Conservation (phyloP, 35 echinoderm and acorn worm genomes). For the Hemicentrotus pulcherrimus region DNA sequence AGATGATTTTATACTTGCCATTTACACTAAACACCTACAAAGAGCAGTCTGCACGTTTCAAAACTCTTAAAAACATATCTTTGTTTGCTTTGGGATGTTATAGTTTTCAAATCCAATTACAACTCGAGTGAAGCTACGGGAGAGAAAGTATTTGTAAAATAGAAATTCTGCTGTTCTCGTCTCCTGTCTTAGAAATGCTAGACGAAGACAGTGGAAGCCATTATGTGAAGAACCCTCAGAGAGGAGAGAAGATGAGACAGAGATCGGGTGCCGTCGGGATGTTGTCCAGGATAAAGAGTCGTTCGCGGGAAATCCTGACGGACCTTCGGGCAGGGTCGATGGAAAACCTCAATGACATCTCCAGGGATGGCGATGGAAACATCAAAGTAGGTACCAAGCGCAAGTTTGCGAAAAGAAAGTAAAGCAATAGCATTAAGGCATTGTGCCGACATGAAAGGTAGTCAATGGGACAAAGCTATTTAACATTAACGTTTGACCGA, state of each 20-base stretch:
- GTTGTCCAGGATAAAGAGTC: slow-evolving; percentile 91
- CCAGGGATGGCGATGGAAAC: slow-evolving; percentile 39
- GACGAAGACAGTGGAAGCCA: slow-evolving; percentile 49
- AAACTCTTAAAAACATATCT: neutral
- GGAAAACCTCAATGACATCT: slow-evolving; percentile 72
- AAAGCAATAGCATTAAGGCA: neutral
- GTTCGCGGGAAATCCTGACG: slow-evolving; percentile 94
- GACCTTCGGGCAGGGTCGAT: slow-evolving; percentile 75
- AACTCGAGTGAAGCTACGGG: too few species aligned
- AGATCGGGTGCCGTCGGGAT: slow-evolving; percentile 63
- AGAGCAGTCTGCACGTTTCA: too few species aligned
- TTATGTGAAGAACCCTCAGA: slow-evolving; percentile 62
- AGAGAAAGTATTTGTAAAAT: neutral
- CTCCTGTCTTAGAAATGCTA: neutral
- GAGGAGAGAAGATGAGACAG: slow-evolving; percentile 53
- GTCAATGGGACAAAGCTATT: neutral
- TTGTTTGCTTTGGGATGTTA: neutral
- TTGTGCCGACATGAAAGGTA: neutral
- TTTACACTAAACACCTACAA: too few species aligned
- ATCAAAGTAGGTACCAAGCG: slow-evolving; percentile 87
- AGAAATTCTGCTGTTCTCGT: neutral
- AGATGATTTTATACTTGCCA: too few species aligned
- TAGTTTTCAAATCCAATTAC: too few species aligned
- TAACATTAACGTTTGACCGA: neutral
- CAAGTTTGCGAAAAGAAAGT: neutral